Conservation (phyloP, 1,140 invertebrate species). For the Magallana angulata region DNA sequence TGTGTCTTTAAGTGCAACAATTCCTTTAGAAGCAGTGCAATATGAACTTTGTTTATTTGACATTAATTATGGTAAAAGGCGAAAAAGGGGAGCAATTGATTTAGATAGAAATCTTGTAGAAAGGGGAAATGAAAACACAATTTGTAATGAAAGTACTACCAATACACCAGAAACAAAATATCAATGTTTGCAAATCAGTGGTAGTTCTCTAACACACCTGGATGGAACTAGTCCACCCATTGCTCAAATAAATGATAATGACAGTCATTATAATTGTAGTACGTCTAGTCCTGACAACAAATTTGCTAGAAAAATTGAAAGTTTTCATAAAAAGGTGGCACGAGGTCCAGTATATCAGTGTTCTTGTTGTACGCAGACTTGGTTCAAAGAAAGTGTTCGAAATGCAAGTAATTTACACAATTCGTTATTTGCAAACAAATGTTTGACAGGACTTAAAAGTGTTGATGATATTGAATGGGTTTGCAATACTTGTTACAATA, state of each 20-base stretch:
- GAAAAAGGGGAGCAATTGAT: not conserved
- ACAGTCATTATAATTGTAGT: too few relatives aligned
- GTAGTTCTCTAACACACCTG: too few relatives aligned
- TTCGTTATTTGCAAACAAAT: not conserved
- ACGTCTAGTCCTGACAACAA: too few relatives aligned
- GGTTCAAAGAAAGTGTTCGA: constrained; percentile 53
- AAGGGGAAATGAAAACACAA: not conserved
- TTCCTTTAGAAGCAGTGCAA: not conserved
- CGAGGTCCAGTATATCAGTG: constrained; percentile 48
- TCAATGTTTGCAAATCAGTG: too few relatives aligned
- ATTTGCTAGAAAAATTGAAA: too few relatives aligned
- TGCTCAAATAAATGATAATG: too few relatives aligned
- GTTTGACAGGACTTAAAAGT: not conserved
- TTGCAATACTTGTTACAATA: constrained; percentile 43
- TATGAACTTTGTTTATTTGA: not conserved
- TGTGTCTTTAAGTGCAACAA: not conserved
- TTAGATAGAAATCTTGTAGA: not conserved
- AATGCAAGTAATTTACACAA: not conserved
- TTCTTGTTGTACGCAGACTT: constrained; percentile 53
- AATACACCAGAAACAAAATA: too few relatives aligned
- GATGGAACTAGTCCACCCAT: too few relatives aligned
- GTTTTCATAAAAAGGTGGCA: not conserved
- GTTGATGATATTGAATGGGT: constrained; percentile 44
- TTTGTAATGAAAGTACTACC: too few relatives aligned
- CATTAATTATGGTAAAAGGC: not conserved